Percentiles rank a stretch among this genome's conserved stretches.
phyloP scores from a whole-genome alignment of 92 coral and sea anemone species.

The Epizoanthus stellaris region DNA sequence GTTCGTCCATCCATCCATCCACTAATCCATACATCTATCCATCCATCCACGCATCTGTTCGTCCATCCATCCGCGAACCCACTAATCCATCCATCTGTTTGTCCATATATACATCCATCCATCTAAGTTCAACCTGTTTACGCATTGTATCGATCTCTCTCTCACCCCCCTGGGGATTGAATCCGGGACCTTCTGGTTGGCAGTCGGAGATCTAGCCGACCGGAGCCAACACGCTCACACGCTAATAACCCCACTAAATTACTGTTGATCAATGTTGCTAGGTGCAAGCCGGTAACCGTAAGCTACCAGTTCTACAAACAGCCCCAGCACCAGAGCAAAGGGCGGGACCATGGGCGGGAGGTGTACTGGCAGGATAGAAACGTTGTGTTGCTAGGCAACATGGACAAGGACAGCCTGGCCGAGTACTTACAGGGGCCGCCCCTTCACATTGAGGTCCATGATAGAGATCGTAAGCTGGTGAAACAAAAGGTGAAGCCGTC shows the following conservation, averaged over 20 bases:
- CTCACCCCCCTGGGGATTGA: no score
- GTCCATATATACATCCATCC: no score
- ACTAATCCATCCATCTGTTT: no score
- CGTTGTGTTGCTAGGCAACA: conserved; percentile 89
- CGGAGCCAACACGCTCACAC: no score
- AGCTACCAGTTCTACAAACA: conserved; percentile 90
- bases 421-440: conserved; percentile 95
- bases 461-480: conserved; percentile 82
- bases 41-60: no score
- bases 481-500: conserved; percentile 80
- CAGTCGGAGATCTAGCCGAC: no score
- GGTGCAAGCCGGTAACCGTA: conserved; percentile 85
- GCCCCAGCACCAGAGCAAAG: conserved; percentile 74
- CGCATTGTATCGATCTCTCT: no score
- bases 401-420: conserved; percentile 81
- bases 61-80: no score
- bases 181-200: no score
- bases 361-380: conserved; percentile 91
- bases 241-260: not conserved
- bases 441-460: conserved; percentile 90
- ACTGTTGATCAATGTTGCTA: conserved; percentile 16
- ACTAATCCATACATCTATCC: no score
- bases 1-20: no score
- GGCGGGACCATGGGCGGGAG: conserved; percentile 88
- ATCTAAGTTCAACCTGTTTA: no score